Base-by-base conservation (phyloP, 2,113 vertebrate genomes). In the Kryptolebias marmoratus region DNA sequence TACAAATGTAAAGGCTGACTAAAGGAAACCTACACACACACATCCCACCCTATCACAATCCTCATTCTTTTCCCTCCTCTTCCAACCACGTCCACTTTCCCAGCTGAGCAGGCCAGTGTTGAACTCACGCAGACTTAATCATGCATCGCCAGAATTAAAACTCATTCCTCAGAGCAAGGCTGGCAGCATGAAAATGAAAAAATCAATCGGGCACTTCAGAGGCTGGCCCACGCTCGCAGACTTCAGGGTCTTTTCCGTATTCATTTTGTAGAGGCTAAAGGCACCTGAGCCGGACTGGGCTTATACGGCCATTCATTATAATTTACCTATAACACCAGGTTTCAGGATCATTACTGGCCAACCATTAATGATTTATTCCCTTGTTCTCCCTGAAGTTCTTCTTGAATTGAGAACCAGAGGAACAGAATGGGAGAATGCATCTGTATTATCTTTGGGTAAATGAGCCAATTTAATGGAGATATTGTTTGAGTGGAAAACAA, bases 71-170 rank as follows among this genome's bases (percentile, higher is more conserved):
- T 53, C 58, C 67, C 56, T 71, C 50, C 48, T 70, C 65, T 66
- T 73, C 62, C 72, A 68, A 62, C 75, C 42, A 18, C 74, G 54
- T 85, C 71, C 67, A 68, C 81, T 81, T 71, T 82, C 82, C 82
- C 75, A 65, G 70, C 63, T 18, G 64, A 80, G 49, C 71, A 64
- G 71, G 11, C 71, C 11, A 28, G 68, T 44, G 90, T 96, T 96
- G 95, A 96, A 94, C 95, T 95, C 72, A 77, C 93, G 92, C 93
- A 88, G 82, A 78, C 82, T 97, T 96, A 96, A 97, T 97, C 96
- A 96, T 93, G 94, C 94, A 94, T 89, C 91, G 87, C 92, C 93
- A 92, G 94, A 96, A 96, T 97, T 97, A 96, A 97, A 97, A 96
- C 94, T 95, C 95, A 94, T 94, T 96, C 94, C 95, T 96, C 93